Percentiles rank a stretch among this genome's conserved stretches.
These are phyloP conservation scores for Peromyscus nudipes DNA, from an alignment of 2,797 vertebrate species.

Conservation along the genomic window DNA sequence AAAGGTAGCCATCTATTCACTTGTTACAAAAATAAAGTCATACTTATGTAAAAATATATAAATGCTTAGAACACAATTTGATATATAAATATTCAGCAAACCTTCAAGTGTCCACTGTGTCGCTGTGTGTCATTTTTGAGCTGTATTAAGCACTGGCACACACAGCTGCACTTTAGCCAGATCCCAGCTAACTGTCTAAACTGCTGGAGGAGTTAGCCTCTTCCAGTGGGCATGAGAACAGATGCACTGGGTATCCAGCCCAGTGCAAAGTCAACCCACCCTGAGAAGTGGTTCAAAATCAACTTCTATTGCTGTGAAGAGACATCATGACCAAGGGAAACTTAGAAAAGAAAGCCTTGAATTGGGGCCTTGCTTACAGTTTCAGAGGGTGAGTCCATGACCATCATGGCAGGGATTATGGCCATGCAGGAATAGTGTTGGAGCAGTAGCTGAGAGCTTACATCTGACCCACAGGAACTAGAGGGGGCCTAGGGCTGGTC, in stretches of 20 bases:
- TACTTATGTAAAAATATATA: background rate
- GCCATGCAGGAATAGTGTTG: background rate
- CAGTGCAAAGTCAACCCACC: constrained; percentile 14
- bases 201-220: background rate
- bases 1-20: background rate
- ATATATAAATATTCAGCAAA: background rate
- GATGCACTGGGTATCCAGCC: background rate
- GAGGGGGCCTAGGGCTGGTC: background rate
- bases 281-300: constrained; percentile 25
- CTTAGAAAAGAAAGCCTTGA: background rate
- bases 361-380: background rate
- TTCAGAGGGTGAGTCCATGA: background rate
- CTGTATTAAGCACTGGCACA: background rate
- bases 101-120: background rate
- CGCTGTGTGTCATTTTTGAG: background rate
- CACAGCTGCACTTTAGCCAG: background rate
- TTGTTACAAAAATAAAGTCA: constrained; percentile 3
- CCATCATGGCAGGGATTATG: background rate
- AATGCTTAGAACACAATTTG: background rate
- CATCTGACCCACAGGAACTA: background rate
- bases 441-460: background rate
- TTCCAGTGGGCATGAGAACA: background rate
- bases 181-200: constrained; percentile 20
- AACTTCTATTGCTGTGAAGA: background rate
- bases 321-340: background rate